Evolutionary conservation across 2,797 vertebrate genomes (phyloP), one percentile per base, ranked within the genome.

Genomic region (Cryptoprocta ferox): DNA sequence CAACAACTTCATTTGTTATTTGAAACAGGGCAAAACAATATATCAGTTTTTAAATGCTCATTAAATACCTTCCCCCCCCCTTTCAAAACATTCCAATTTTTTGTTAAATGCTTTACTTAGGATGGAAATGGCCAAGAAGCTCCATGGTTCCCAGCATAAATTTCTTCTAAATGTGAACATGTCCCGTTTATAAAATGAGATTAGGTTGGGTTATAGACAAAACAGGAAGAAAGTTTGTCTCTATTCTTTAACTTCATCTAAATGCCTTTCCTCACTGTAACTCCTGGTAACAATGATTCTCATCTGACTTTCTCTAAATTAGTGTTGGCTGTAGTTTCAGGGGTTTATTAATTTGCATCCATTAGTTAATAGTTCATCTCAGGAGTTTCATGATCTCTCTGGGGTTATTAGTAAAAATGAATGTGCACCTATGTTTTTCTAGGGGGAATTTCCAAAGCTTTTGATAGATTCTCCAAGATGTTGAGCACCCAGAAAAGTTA

Each of bases 21-120:
- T 96, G 90, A 97, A 97, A 96, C 37, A 88, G 84, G 92, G 78
- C 63, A 96, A 96, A 95, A 97, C 61, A 93, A 73, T 32, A 37
- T 85, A 48, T 68, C 37, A 45, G 6, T 85, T 92, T 91, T 70
- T 92, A 95, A 95, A 92, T 94, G 66, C 24, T 91, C 37, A 28
- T 70, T 85, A 66, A 88, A 73, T 59, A 59, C 8, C 53, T 56
- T 24, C 35, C 28, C 70, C 32, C 45, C 14, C 24, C 1, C 66
- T 75, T 89, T 92, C 21, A 8, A 96, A 95, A 95, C 73, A 66
- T 83, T 95, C 30, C 7, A 73, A 19, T 66, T 97, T 95, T 97
- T 94, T 63, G 85, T 75, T 85, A 93, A 92, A 89, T 89, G 92
- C 48, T 95, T 97, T 87, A 86, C 45, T 95, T 85, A 88, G 21